Evolutionary conservation across 1,140 invertebrate genomes (phyloP), one percentile per base, ranked within the genome.

Genomic region (Pristionchus pacificus): DNA sequence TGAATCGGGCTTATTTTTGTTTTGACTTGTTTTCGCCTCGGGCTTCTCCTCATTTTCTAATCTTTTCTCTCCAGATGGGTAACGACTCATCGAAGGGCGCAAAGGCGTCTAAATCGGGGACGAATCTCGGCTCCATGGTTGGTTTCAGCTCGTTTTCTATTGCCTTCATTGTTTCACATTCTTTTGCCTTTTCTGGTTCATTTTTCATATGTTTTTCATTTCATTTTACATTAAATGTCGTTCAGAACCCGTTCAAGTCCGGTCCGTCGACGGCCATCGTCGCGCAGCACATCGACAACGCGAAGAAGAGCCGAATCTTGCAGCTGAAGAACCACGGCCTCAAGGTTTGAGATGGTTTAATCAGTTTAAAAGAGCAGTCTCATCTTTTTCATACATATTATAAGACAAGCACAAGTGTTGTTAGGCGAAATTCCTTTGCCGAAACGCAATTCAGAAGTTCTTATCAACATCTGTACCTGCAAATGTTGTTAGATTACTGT

Each of bases 301-400:
- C 93, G 1, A 89, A 92, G 72, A 96, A 95, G 86, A 96, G 93
- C 30, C 93, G 93, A 2, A 90, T 92, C n/a, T 87, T 95, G 70
- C 92, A 93, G 82, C 85, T 97, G 60, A 91, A 91, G 0, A 88
- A 91, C 76, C 87, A 88, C 62, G 92, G 91, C 79, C 85, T 97
- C 55, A 90, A 87, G 78, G 6, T 10, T 49, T n/a, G 91, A 89
- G 78, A 84, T 88, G 74, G 76, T 72, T 19, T 14, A 38, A 19
- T 49, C 65, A n/a, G 55, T 77, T 2, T 66, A 76, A 15, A 73
- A 81, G 30, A 75, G 79, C 87, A 89, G 80, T 78, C 85, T 72
- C 80, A 87, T 85, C 76, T 87, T 91, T 24, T 86, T 87, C 33
- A 85, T 87, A 38, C 63, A 85, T 86, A 33, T 71, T 87, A 33